These are phyloP conservation scores for Goniozus legneri DNA, from an alignment of 1,140 invertebrate species.

Conservation along the genomic window DNA sequence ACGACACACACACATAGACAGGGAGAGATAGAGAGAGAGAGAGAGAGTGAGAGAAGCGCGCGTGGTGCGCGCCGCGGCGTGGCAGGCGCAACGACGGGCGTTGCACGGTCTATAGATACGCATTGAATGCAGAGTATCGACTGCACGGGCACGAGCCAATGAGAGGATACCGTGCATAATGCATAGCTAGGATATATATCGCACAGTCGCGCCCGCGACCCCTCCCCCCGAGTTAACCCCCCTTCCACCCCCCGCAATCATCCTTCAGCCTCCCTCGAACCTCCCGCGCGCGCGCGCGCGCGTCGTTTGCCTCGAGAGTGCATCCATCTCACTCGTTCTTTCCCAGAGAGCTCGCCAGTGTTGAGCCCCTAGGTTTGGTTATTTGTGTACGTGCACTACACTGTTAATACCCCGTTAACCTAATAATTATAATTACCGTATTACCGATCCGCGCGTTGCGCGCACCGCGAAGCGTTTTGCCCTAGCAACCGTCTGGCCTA, in stretches of 20 bases:
- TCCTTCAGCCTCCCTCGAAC: background rate
- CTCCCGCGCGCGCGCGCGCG: background rate
- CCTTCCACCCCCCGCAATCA: background rate
- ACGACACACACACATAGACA: no score
- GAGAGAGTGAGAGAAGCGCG: no score
- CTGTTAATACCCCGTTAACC: constrained; percentile 23
- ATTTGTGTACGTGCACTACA: constrained; percentile 1
- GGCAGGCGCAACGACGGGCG: constrained; percentile 12
- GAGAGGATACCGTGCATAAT: constrained; percentile 37
- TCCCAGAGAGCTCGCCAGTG: no score
- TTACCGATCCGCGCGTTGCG: constrained; percentile 16
- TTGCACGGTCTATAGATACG: constrained; percentile 23
- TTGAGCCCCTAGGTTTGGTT: no score
- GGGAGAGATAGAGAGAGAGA: no score
- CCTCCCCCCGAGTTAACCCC: background rate
- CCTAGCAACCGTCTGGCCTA: constrained; percentile 26
- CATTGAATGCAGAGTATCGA: constrained; percentile 37
- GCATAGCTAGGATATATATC: constrained; percentile 35
- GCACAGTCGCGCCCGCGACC: constrained; percentile 23
- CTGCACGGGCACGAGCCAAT: constrained; percentile 31
- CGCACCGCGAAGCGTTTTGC: constrained; percentile 5
- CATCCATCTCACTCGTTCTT: constrained; percentile 1
- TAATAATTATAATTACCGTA: constrained; percentile 36
- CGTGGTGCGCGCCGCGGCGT: no score
- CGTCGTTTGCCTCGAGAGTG: background rate